A percentile compares a stretch with the other conserved stretches of the same genome.
Evolutionary conservation across 2,113 vertebrate species (phyloP).

Genomic region (Xiphias gladius): DNA sequence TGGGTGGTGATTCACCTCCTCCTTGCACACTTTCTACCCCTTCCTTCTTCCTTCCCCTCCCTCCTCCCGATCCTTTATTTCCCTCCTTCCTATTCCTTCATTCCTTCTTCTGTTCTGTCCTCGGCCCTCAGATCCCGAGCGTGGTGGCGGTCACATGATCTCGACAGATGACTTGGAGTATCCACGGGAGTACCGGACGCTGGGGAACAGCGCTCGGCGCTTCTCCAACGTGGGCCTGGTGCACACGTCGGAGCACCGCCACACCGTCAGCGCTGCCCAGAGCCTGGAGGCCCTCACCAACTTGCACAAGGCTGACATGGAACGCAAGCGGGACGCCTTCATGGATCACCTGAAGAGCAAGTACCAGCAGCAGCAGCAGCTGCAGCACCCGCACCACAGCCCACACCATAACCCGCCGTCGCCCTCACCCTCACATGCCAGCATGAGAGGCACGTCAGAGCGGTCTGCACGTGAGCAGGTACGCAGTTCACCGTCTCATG

Average conservation of each 20-base stretch:
- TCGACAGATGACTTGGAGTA: slow-evolving; percentile 98
- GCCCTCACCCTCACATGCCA: slow-evolving; percentile 84
- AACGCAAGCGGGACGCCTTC: slow-evolving; percentile 95
- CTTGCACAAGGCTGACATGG: slow-evolving; percentile 96
- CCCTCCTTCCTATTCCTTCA: neutral
- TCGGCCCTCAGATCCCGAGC: slow-evolving; percentile 90
- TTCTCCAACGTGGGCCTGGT: slow-evolving; percentile 99
- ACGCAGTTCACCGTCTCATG: neutral
- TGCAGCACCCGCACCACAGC: slow-evolving; percentile 87
- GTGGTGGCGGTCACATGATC: slow-evolving; percentile 96
- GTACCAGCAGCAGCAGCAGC: slow-evolving; percentile 94
- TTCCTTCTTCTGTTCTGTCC: slow-evolving; percentile 20
- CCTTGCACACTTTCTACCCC: slow-evolving; percentile 30
- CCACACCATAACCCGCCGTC: slow-evolving; percentile 83
- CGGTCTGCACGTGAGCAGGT: slow-evolving; percentile 92
- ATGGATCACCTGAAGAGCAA: slow-evolving; percentile 99
- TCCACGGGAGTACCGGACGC: slow-evolving; percentile 95
- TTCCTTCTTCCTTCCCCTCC: neutral
- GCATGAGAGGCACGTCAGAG: slow-evolving; percentile 90
- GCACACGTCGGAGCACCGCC: slow-evolving; percentile 96
- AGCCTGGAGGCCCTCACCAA: slow-evolving; percentile 96
- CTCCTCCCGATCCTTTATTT: neutral
- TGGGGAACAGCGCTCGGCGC: slow-evolving; percentile 93
- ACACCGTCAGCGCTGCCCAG: slow-evolving; percentile 96
- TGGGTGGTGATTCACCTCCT: slow-evolving; percentile 58